Evolutionary conservation across 2,888 invertebrate genomes (phyloP).

Genomic region (Spilarctia lutea): DNA sequence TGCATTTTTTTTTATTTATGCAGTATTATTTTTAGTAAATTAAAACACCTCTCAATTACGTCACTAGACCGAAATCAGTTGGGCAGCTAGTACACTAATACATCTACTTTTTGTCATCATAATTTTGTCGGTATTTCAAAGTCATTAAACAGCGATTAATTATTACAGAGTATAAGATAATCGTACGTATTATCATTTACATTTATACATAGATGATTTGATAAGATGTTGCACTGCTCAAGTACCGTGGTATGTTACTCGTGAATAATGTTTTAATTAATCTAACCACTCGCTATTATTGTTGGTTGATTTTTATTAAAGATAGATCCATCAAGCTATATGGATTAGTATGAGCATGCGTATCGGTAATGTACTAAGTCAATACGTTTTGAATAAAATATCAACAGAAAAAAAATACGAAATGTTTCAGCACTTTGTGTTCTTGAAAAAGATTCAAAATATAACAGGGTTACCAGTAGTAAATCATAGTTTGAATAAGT

Average conservation of each 20-base stretch:
- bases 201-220: constrained; percentile 3
- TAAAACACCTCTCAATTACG: too few relatives aligned
- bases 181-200: constrained; percentile 3
- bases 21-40: too few relatives aligned
- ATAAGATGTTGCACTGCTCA: background rate
- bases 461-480: background rate
- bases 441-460: too few relatives aligned
- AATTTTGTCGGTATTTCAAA: constrained; percentile 3
- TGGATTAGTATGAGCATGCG: background rate
- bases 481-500: background rate
- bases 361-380: background rate
- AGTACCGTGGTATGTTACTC: background rate
- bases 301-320: background rate
- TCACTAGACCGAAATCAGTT: too few relatives aligned
- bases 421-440: too few relatives aligned
- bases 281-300: background rate
- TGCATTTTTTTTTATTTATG: too few relatives aligned
- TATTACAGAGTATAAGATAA: background rate
- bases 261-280: background rate
- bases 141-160: background rate
- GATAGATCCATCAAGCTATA: background rate
- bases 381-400: too few relatives aligned
- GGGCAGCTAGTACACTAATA: background rate
- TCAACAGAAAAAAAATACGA: too few relatives aligned
- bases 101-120: background rate